A percentile compares a stretch with the other conserved stretches of the same genome.
phyloP scores from a whole-genome alignment of 1,140 invertebrate species.

The Caenorhabditis inopinata region DNA sequence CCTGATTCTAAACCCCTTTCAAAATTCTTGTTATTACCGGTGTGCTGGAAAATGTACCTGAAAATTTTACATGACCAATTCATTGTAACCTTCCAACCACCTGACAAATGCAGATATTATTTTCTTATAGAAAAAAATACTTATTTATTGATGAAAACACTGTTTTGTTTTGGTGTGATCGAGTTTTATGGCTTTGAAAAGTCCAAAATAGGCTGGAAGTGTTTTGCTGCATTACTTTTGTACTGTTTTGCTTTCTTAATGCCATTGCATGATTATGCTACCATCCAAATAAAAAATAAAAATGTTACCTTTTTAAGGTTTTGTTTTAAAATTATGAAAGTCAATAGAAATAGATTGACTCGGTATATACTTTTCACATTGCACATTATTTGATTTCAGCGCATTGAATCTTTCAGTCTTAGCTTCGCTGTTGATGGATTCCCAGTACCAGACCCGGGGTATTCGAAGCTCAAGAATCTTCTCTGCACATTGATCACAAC shows the following conservation, averaged over 20 bases:
- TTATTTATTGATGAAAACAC: too few relatives aligned
- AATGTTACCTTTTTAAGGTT: too few relatives aligned
- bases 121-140: background rate
- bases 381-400: background rate
- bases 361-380: background rate
- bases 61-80: conserved; percentile 17
- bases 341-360: background rate
- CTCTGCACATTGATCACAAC: background rate
- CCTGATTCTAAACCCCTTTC: background rate
- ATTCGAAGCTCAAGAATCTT: background rate
- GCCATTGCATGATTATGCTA: background rate
- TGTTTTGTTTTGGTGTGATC: too few relatives aligned
- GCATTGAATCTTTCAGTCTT: too few relatives aligned
- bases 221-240: too few relatives aligned
- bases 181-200: too few relatives aligned
- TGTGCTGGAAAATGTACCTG: conserved; percentile 16
- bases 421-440: background rate
- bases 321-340: background rate
- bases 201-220: too few relatives aligned
- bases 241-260: too few relatives aligned
- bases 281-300: background rate
- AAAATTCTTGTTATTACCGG: conserved; percentile 32
- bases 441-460: background rate
- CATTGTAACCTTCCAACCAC: conserved; percentile 1
- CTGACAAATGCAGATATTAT: too few relatives aligned